phyloP scores from a whole-genome alignment of 2,113 vertebrate species.

The Phalacrocorax brasilianus region DNA sequence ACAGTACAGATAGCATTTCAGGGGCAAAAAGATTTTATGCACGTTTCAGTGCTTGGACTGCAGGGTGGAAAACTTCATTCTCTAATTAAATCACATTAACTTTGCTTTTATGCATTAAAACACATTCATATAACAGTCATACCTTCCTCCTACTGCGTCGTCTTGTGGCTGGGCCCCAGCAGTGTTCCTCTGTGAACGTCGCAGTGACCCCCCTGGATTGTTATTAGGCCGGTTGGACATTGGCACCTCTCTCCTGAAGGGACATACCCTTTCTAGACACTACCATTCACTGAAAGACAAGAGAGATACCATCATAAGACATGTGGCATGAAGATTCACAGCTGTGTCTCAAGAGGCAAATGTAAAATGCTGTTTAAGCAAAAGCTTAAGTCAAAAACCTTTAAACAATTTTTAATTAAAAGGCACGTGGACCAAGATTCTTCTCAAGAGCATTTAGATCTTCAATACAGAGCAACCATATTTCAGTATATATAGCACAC shows the following conservation, averaged over 20 bases:
- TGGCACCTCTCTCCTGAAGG: constrained; percentile 99
- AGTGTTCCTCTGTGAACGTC: constrained; percentile 99
- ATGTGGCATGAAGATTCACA: background rate
- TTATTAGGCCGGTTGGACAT: constrained; percentile 99
- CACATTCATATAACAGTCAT: constrained; percentile 21
- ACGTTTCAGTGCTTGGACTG: background rate
- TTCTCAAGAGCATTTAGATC: background rate
- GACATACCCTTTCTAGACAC: constrained; percentile 99
- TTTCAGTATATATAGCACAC: background rate
- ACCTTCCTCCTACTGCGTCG: constrained; percentile 96
- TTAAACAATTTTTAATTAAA: background rate
- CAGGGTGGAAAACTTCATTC: background rate
- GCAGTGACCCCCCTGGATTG: constrained; percentile 99
- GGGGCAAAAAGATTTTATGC: fast-evolving
- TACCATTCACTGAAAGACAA: constrained; percentile 95
- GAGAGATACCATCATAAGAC: background rate
- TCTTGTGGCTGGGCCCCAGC: constrained; percentile 99
- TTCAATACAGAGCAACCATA: background rate
- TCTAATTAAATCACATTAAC: background rate
- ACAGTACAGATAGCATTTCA: background rate
- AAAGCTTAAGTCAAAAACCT: background rate
- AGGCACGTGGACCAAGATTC: background rate
- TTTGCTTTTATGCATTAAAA: background rate
- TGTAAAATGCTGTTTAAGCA: background rate
- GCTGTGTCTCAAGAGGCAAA: background rate